Evolutionary conservation across 1,140 invertebrate species (phyloP).

Genomic region (Octopus sinensis): DNA sequence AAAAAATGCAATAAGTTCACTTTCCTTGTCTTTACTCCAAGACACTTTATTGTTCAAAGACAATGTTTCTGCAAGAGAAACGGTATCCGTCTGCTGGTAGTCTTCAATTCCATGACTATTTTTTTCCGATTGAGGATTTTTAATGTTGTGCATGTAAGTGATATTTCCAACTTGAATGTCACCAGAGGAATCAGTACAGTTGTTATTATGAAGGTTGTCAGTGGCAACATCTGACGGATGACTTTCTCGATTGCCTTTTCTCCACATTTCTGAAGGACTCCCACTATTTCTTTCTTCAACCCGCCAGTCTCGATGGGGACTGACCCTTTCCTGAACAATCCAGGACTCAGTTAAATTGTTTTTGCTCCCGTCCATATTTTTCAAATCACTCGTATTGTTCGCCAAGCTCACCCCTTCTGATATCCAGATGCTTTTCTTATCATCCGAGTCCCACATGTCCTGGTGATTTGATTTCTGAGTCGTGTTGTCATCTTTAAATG

Average conservation of each 20-base stretch:
- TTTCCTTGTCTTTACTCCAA: slow-evolving; percentile 2
- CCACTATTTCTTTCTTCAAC: background rate
- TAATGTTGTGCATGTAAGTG: background rate
- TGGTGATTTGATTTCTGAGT: background rate
- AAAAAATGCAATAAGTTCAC: slow-evolving; percentile 8
- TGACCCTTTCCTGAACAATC: background rate
- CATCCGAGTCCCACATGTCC: background rate
- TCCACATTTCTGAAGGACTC: background rate
- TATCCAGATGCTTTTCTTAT: background rate
- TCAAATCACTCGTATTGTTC: background rate
- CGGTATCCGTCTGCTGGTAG: background rate
- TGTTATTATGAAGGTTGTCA: too few relatives aligned
- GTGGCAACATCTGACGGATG: too few relatives aligned
- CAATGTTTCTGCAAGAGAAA: background rate
- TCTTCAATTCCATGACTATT: background rate
- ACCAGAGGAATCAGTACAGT: too few relatives aligned
- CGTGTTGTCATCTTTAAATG: background rate
- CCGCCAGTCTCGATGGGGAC: background rate
- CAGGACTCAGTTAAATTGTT: background rate
- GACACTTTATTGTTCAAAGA: background rate
- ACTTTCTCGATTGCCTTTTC: background rate
- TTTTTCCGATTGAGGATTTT: background rate
- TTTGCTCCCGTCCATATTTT: background rate
- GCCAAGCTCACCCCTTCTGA: background rate
- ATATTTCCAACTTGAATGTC: background rate